Evolutionary conservation across 2,888 invertebrate genomes (phyloP), one percentile per base, ranked within the genome.

Genomic region (Drosophila testacea): DNA sequence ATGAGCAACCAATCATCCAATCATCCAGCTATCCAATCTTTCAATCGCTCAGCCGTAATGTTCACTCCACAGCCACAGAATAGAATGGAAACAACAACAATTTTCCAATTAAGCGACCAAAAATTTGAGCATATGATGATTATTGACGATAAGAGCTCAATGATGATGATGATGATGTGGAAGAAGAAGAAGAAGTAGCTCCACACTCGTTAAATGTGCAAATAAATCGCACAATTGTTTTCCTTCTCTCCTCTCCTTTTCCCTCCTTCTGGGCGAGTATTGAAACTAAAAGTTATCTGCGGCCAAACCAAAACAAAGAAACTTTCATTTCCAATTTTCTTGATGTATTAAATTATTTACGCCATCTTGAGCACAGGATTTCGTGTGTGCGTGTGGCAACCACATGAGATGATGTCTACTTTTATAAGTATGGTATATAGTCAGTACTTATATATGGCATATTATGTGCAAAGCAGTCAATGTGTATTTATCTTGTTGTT

Each of bases 41-140:
- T 70, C 89, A 87, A 72, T 79, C 89, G 72, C 69, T 81, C 87
- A 89, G 83, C 71, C 83, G 87, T 83, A 83, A 79, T 80, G 77
- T 55, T 60, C 66, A 67, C 69, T 55, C 52, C 61, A 41, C 50
- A 64, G 60, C 79, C 65, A 85, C 81, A 80, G 81, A 86, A 34
- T 38, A 28, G 22, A 22, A 44, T 42, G 22, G 61, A 46, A 62
- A 62, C 55, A 90, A 83, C 90, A 91, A 91, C 90, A 92, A 91
- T 91, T 91, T 92, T 91, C 91, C 90, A 92, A 92, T 92, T 91
- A 92, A 89, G 83, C 85, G 88, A 89, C 86, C 86, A 85, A 90
- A 90, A 92, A 90, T 91, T 89, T 88, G 79, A 88, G 84, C 91
- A 91, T 91, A 89, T 91, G 88, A 90, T 89, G 89, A 87, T 88